phyloP scores from a whole-genome alignment of 2,113 vertebrate genomes.

The Chaetodon trifascialis region DNA sequence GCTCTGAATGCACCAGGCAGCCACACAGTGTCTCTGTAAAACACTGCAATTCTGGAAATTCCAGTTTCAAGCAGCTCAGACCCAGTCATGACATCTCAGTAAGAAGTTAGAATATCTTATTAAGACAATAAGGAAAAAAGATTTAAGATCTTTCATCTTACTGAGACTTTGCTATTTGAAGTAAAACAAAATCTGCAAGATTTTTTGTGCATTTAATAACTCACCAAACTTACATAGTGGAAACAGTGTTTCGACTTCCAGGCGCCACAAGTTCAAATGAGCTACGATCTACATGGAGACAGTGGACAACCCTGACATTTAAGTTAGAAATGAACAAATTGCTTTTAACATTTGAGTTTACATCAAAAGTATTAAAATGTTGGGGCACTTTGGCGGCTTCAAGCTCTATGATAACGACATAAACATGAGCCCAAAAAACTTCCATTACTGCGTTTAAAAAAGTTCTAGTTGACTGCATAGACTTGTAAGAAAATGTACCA shows the following conservation, averaged over 20 bases:
- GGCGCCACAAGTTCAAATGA: background rate
- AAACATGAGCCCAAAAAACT: background rate
- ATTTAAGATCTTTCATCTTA: too few species aligned
- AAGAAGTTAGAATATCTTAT: too few species aligned
- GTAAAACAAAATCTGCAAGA: background rate
- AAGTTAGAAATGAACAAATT: background rate
- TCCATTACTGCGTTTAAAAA: too few species aligned
- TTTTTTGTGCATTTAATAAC: background rate
- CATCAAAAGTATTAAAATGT: background rate
- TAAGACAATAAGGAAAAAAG: too few species aligned
- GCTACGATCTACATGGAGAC: background rate
- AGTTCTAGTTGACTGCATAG: background rate
- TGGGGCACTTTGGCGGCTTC: background rate
- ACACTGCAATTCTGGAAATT: background rate
- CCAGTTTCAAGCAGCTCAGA: too few species aligned
- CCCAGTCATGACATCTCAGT: too few species aligned
- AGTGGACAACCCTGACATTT: constrained; percentile 4
- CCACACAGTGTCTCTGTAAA: background rate
- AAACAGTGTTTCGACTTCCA: background rate
- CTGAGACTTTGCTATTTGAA: too few species aligned
- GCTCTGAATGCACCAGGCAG: background rate
- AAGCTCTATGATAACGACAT: background rate
- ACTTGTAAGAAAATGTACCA: background rate
- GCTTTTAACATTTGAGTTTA: background rate
- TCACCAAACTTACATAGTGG: background rate